These are phyloP conservation scores for Harpagifer antarcticus DNA, from an alignment of 2,797 vertebrate species.

Conservation along the genomic window DNA sequence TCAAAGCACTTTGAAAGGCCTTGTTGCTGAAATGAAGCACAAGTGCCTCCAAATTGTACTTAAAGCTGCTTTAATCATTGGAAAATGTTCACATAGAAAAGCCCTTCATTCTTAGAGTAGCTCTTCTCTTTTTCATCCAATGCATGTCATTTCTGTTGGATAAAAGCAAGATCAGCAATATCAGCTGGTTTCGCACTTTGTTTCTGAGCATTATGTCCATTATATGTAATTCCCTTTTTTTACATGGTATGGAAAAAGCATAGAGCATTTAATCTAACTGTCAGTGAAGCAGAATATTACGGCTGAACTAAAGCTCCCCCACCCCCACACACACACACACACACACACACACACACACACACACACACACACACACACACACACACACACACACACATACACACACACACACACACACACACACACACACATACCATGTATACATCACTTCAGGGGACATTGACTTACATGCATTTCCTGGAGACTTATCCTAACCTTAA, in stretches of 20 bases:
- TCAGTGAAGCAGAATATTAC: conserved; percentile 46
- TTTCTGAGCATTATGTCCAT: not conserved
- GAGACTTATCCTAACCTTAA: too few relatives aligned
- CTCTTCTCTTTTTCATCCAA: not conserved
- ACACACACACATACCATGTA: too few relatives aligned
- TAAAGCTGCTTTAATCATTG: not conserved
- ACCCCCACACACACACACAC: too few relatives aligned
- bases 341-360: too few relatives aligned
- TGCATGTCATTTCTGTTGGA: not conserved
- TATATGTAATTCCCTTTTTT: not conserved
- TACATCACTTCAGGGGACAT: too few relatives aligned
- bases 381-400: too few relatives aligned
- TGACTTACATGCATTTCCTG: too few relatives aligned
- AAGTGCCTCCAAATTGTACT: not conserved
- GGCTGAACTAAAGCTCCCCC: conserved; percentile 20
- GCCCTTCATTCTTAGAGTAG: not conserved
- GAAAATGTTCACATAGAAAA: not conserved
- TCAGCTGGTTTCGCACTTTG: not conserved
- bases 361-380: too few relatives aligned
- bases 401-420: too few relatives aligned
- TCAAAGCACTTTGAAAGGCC: too few relatives aligned
- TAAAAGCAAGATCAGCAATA: not conserved
- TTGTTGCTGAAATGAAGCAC: not conserved
- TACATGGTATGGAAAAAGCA: too few relatives aligned
- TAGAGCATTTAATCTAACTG: conserved; percentile 45